Evolutionary conservation across 2,113 vertebrate species (phyloP).

Genomic region (Microcebus griseorufus): DNA sequence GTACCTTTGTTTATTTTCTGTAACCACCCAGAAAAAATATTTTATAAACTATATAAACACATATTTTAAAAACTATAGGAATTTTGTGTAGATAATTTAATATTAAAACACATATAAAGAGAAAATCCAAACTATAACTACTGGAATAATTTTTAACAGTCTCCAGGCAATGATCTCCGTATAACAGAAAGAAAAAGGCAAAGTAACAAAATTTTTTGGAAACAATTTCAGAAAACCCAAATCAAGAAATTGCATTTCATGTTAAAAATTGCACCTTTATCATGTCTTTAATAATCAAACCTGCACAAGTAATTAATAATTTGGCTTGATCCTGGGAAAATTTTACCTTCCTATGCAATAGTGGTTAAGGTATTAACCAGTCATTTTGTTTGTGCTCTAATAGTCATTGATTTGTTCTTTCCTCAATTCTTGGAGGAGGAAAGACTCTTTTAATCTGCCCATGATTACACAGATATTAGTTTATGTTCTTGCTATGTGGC

Average conservation of each 20-base stretch:
- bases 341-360: not conserved
- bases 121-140: not conserved
- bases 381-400: too few species aligned
- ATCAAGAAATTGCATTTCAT: not conserved
- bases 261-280: not conserved
- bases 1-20: constrained; percentile 62
- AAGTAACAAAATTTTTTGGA: not conserved
- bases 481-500: not conserved
- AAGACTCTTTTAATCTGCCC: too few species aligned
- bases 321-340: not conserved
- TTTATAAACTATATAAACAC: constrained; percentile 47
- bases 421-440: too few species aligned
- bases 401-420: too few species aligned
- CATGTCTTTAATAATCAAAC: not conserved
- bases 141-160: not conserved
- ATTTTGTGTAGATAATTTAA: constrained; percentile 62
- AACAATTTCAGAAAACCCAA: constrained; percentile 20
- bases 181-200: constrained; percentile 35
- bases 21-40: constrained; percentile 68
- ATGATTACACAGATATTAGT: not conserved
- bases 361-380: not conserved
- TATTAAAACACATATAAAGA: constrained; percentile 45
- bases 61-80: constrained; percentile 48
- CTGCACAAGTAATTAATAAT: not conserved
- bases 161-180: not conserved